Evolutionary conservation across 2,888 invertebrate species (phyloP).

Genomic region (Tribolium freemani): DNA sequence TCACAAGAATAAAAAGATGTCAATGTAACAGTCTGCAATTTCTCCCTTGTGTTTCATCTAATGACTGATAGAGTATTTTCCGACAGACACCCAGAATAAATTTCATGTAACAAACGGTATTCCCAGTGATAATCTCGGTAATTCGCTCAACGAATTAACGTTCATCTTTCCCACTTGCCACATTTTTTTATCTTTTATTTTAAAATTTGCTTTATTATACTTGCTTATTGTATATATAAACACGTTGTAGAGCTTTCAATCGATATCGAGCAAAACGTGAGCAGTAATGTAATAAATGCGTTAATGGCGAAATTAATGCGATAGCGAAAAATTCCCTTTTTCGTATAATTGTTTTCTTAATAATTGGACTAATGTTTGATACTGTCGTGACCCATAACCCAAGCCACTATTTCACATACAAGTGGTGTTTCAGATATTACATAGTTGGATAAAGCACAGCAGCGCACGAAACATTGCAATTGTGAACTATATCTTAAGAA

Average conservation of each 20-base stretch:
- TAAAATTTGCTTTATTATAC: neutral
- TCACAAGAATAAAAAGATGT: constrained; percentile 17
- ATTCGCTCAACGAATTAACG: constrained; percentile 11
- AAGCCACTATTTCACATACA: neutral
- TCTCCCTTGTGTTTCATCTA: constrained; percentile 11
- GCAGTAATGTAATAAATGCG: constrained; percentile 10
- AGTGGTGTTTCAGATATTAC: constrained; percentile 6
- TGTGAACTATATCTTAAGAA: constrained; percentile 39
- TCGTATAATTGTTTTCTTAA: neutral
- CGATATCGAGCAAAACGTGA: constrained; percentile 18
- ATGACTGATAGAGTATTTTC: constrained; percentile 5
- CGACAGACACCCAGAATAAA: constrained; percentile 5
- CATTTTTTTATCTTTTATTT: neutral
- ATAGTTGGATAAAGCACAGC: constrained; percentile 23
- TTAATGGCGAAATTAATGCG: constrained; percentile 16
- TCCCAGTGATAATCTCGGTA: neutral
- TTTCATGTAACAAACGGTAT: neutral
- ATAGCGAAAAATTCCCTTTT: neutral
- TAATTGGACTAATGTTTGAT: neutral
- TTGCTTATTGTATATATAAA: neutral
- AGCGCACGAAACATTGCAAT: constrained; percentile 35
- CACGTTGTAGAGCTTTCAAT: neutral
- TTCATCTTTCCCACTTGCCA: neutral
- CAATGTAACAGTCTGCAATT: constrained; percentile 17
- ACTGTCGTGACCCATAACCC: constrained; percentile 17